These are phyloP conservation scores for Schizotus pectinicornis DNA, from an alignment of 2,888 invertebrate genomes.

Conservation along the genomic window DNA sequence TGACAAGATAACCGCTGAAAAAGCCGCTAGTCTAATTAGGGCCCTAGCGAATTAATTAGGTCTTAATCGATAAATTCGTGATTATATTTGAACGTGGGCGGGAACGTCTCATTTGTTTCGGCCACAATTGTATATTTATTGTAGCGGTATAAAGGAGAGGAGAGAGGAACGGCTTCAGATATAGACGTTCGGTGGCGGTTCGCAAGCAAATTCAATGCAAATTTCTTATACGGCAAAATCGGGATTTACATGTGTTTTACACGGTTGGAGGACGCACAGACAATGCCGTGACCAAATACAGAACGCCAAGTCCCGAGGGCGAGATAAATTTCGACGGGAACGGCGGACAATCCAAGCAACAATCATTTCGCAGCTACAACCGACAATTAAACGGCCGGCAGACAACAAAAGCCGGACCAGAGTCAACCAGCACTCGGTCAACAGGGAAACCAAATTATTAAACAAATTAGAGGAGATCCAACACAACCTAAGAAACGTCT, in stretches of 20 bases:
- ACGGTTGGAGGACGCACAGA: constrained; percentile 4
- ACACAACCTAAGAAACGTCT: too few relatives aligned
- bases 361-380: too few relatives aligned
- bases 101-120: constrained; percentile 35
- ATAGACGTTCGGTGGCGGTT: not conserved
- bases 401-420: too few relatives aligned
- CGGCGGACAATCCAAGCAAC: too few relatives aligned
- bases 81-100: constrained; percentile 41
- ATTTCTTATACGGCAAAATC: constrained; percentile 34
- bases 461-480: too few relatives aligned
- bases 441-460: too few relatives aligned
- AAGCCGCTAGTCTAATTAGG: constrained; percentile 43
- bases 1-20: constrained; percentile 42
- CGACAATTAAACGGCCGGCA: too few relatives aligned
- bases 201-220: constrained; percentile 44
- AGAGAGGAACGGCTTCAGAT: not conserved
- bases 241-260: constrained; percentile 26
- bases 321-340: constrained; percentile 3
- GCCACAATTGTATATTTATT: constrained; percentile 16
- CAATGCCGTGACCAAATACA: constrained; percentile 8
- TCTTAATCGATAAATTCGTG: constrained; percentile 44
- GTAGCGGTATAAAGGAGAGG: not conserved
- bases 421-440: too few relatives aligned
- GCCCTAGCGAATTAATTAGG: constrained; percentile 41
- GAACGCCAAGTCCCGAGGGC: constrained; percentile 1